A percentile compares a stretch with the other conserved stretches of the same genome.
Conservation (phyloP, 2,888 invertebrate species). For the Ornithoptera priamus region DNA sequence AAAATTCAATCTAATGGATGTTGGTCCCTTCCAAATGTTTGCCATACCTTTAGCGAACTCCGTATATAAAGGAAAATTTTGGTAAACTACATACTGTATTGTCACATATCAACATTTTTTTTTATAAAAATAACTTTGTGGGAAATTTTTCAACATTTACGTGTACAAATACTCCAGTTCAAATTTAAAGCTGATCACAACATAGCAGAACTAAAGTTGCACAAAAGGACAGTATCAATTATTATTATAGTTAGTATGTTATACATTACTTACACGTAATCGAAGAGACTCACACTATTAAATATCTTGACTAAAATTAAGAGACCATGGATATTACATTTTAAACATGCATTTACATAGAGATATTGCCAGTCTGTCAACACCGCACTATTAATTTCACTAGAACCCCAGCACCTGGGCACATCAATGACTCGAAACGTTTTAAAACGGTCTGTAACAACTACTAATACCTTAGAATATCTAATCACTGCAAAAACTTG, state of each 20-base stretch:
- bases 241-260: constrained; percentile 69
- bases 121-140: constrained; percentile 75
- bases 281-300: constrained; percentile 78
- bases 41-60: constrained; percentile 59
- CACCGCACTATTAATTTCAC: constrained; percentile 75
- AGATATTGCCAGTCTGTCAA: constrained; percentile 79
- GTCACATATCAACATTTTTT: constrained; percentile 72
- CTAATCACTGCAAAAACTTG: constrained; percentile 79
- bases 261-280: constrained; percentile 71
- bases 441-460: constrained; percentile 76
- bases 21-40: constrained; percentile 77
- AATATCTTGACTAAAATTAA: constrained; percentile 79
- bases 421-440: constrained; percentile 72
- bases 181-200: constrained; percentile 78
- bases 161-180: constrained; percentile 75
- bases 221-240: constrained; percentile 72
- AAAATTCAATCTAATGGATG: constrained; percentile 54
- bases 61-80: constrained; percentile 54
- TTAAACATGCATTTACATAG: constrained; percentile 76
- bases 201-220: constrained; percentile 76
- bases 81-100: constrained; percentile 72
- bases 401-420: constrained; percentile 75
- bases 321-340: constrained; percentile 77
- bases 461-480: constrained; percentile 79
- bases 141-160: constrained; percentile 66